Conservation (phyloP, 2,888 invertebrate species). For the Caenorhabditis sp. region DNA sequence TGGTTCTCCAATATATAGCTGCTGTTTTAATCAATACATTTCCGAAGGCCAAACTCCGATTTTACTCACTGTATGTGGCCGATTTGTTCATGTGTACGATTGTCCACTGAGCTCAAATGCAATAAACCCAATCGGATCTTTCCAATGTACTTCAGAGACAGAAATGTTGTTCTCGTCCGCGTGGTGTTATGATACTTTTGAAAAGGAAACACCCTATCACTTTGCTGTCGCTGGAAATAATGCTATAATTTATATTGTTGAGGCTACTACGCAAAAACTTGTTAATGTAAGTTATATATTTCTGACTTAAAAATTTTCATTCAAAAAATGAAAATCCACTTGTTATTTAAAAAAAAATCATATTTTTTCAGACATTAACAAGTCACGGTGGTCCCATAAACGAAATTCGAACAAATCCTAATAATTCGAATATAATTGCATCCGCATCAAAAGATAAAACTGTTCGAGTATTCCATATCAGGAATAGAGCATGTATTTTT, state of each 20-base stretch:
- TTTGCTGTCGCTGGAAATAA: slow-evolving; percentile 42
- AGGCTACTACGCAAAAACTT: slow-evolving; percentile 15
- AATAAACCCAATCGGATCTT: background rate
- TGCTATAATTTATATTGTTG: slow-evolving; percentile 50
- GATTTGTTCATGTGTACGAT: slow-evolving; percentile 13
- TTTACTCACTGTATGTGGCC: slow-evolving; percentile 40
- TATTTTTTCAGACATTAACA: slow-evolving; percentile 39
- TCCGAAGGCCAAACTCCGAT: slow-evolving; percentile 5
- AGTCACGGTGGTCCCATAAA: slow-evolving; percentile 59
- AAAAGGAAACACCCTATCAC: slow-evolving; percentile 8
- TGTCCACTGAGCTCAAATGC: slow-evolving; percentile 2
- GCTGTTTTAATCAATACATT: slow-evolving; percentile 41
- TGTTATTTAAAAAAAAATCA: too few relatives aligned
- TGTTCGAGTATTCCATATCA: slow-evolving; percentile 28
- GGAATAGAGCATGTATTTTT: slow-evolving; percentile 7
- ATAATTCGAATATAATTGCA: slow-evolving; percentile 54
- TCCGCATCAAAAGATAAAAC: slow-evolving; percentile 59
- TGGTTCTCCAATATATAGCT: slow-evolving; percentile 33
- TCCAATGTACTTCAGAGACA: background rate
- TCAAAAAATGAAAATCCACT: too few relatives aligned
- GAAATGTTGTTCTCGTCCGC: slow-evolving; percentile 29
- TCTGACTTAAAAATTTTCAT: too few relatives aligned
- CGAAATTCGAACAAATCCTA: slow-evolving; percentile 55
- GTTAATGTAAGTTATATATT: slow-evolving; percentile 27
- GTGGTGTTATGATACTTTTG: slow-evolving; percentile 39